A percentile compares a stretch with the other conserved stretches of the same genome.
Conservation (phyloP, 2,888 invertebrate genomes). For the Deilephila elpenor region DNA sequence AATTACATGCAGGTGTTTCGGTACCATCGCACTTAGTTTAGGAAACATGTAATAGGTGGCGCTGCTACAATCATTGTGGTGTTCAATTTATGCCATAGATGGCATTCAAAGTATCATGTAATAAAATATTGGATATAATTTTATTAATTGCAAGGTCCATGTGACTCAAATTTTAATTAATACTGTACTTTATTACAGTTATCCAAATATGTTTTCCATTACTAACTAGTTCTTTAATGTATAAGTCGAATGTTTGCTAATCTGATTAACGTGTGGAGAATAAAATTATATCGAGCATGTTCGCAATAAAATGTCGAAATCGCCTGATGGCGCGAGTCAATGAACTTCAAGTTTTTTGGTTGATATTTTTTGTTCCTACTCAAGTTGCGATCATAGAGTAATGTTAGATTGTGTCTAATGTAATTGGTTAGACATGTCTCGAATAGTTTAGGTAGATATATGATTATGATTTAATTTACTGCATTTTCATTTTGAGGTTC, state of each 20-base stretch:
- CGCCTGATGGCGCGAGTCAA: conserved; percentile 30
- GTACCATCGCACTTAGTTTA: neutral
- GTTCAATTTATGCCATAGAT: neutral
- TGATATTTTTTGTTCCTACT: conserved; percentile 26
- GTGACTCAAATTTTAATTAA: neutral
- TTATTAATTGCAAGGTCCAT: neutral
- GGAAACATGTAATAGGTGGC: neutral
- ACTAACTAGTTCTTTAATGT: neutral
- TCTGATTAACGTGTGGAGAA: neutral
- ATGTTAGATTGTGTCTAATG: neutral
- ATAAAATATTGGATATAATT: neutral
- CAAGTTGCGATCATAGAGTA: neutral
- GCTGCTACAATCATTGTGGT: neutral
- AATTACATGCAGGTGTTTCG: too few species aligned
- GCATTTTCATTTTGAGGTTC: too few species aligned
- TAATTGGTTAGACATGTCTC: neutral
- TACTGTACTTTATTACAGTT: too few species aligned
- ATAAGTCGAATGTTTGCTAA: neutral
- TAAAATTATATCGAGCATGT: neutral
- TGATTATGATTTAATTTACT: too few species aligned
- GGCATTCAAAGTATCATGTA: neutral
- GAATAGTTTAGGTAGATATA: neutral
- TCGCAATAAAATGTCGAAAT: conserved; percentile 15
- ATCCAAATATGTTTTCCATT: too few species aligned
- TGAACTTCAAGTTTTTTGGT: conserved; percentile 37